Conservation (phyloP, 2,797 vertebrate species). For the Alosa sapidissima region DNA sequence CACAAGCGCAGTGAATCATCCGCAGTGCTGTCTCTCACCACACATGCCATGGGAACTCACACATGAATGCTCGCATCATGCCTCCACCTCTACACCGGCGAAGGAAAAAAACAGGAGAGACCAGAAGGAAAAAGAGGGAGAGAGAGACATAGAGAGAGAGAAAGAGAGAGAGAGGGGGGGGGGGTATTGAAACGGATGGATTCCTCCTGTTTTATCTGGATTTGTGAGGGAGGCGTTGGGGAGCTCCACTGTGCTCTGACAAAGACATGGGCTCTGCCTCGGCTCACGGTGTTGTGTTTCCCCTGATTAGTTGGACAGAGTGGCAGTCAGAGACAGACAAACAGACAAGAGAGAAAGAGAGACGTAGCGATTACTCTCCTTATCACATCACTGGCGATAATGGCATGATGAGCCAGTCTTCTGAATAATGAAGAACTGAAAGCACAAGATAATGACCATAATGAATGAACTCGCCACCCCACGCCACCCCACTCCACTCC, state of each 20-base stretch:
- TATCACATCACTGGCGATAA: constrained; percentile 4
- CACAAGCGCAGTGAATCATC: constrained; percentile 54
- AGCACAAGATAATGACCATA: constrained; percentile 31
- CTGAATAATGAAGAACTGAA: constrained; percentile 17
- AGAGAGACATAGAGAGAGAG: neutral
- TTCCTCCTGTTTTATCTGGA: neutral
- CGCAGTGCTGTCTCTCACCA: neutral
- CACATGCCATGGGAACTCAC: constrained; percentile 8
- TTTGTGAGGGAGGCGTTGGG: neutral
- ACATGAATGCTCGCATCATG: constrained; percentile 28
- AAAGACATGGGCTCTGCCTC: neutral
- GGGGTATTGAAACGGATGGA: neutral
- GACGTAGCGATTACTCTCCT: neutral
- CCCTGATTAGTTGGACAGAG: neutral
- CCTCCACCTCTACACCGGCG: neutral
- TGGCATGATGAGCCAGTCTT: neutral
- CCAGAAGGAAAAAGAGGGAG: neutral
- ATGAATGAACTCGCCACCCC: constrained; percentile 30
- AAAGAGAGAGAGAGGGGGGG: neutral
- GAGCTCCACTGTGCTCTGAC: neutral
- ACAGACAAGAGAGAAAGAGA: neutral
- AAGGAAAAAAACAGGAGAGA: neutral
- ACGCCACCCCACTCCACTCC: neutral
- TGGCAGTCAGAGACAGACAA: neutral
- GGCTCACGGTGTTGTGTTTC: neutral